Evolutionary conservation across 2,113 vertebrate genomes (phyloP).

Genomic region (Ardeotis arabs): DNA sequence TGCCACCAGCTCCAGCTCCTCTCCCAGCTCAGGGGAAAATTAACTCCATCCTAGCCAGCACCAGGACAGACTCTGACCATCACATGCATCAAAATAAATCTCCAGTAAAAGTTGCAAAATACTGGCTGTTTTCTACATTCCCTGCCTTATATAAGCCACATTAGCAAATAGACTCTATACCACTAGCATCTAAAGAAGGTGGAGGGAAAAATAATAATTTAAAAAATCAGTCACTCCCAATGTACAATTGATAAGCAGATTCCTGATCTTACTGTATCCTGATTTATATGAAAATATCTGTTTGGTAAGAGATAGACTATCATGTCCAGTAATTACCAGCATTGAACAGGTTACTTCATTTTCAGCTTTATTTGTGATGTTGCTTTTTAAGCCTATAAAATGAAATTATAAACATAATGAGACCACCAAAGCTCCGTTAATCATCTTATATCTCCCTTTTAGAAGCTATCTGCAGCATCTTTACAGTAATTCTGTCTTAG

Average conservation of each 20-base stretch:
- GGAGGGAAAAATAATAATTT: not conserved
- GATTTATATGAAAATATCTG: slow-evolving; percentile 38
- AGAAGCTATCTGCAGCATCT: slow-evolving; percentile 22
- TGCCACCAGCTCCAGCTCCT: too few relatives aligned
- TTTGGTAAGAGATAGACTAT: slow-evolving; percentile 43
- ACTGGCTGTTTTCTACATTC: not conserved
- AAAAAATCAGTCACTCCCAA: not conserved
- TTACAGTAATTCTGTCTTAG: not conserved
- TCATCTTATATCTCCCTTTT: slow-evolving; percentile 10
- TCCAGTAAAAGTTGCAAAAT: not conserved
- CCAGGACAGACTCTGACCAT: not conserved
- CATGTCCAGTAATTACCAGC: slow-evolving; percentile 41
- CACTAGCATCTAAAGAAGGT: not conserved
- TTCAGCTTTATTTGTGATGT: slow-evolving; percentile 47
- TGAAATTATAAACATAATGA: slow-evolving; percentile 50
- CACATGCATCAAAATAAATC: not conserved
- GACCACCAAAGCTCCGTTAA: slow-evolving; percentile 4
- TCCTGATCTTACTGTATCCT: not conserved
- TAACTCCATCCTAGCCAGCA: too few relatives aligned
- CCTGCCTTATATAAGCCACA: not conserved
- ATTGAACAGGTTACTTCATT: slow-evolving; percentile 51
- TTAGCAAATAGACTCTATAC: not conserved
- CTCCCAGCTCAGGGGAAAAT: too few relatives aligned
- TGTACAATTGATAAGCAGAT: not conserved
- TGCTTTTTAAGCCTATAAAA: slow-evolving; percentile 57